Conservation (phyloP, 2,113 vertebrate species). For the Thymallus thymallus region DNA sequence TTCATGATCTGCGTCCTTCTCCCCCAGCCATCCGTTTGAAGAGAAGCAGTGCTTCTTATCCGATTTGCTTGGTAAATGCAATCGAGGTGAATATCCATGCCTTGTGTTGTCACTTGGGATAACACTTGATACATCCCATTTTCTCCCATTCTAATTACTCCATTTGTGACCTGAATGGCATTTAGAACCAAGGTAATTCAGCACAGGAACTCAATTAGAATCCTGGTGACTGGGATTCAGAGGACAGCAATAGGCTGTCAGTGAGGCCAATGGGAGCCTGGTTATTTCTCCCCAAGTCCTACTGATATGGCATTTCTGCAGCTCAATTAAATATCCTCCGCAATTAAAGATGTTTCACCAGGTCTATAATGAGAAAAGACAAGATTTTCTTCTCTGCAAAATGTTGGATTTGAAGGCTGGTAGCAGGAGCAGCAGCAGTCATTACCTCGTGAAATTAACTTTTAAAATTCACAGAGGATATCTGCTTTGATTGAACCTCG, state of each 20-base stretch:
- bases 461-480: no score
- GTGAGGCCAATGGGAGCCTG: constrained; percentile 84
- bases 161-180: constrained; percentile 90
- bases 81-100: constrained; percentile 81
- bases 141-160: constrained; percentile 88
- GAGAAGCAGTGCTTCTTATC: constrained; percentile 25
- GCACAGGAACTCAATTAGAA: constrained; percentile 92
- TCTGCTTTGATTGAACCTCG: no score
- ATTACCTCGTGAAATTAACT: no score
- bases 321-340: constrained; percentile 84
- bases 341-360: constrained; percentile 75
- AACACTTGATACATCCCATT: constrained; percentile 85
- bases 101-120: constrained; percentile 81
- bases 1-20: constrained; percentile 11
- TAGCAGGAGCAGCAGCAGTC: no score
- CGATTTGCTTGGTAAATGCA: constrained; percentile 54
- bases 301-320: constrained; percentile 84
- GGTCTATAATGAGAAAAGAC: constrained; percentile 79
- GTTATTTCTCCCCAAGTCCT: constrained; percentile 85
- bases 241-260: constrained; percentile 85
- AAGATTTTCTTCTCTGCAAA: constrained; percentile 55
- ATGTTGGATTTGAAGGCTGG: no score
- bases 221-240: constrained; percentile 90
- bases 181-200: constrained; percentile 91
- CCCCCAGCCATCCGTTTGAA: no score